Percentiles rank a stretch among this genome's conserved stretches.
Evolutionary conservation across 2,797 vertebrate species (phyloP).

Genomic region (Aldrovandia affinis): DNA sequence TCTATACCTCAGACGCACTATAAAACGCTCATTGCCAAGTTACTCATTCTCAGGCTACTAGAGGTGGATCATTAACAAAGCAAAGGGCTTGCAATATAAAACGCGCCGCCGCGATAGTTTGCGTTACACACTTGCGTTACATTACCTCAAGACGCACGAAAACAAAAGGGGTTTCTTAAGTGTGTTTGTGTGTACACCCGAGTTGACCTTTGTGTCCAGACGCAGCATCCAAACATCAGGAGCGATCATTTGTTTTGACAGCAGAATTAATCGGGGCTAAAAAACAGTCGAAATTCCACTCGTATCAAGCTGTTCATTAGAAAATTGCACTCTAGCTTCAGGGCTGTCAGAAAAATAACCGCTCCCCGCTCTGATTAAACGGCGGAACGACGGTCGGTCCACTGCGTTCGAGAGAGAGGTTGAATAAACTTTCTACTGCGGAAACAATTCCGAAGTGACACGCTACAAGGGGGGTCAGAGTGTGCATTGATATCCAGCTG

Average conservation of each 20-base stretch:
- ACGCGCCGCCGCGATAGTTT: neutral
- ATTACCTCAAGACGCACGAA: slow-evolving; percentile 66
- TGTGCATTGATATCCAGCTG: slow-evolving; percentile 92
- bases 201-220: slow-evolving; percentile 80
- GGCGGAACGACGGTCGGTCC: slow-evolving; percentile 81
- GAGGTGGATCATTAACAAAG: neutral
- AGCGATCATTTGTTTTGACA: slow-evolving; percentile 92
- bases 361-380: slow-evolving; percentile 82
- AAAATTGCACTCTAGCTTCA: slow-evolving; percentile 79
- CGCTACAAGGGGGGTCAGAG: slow-evolving; percentile 78
- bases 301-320: slow-evolving; percentile 91
- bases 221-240: slow-evolving; percentile 74
- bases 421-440: slow-evolving; percentile 94
- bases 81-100: neutral
- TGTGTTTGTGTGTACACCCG: slow-evolving; percentile 82
- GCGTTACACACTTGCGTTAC: slow-evolving; percentile 36
- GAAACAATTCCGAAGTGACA: slow-evolving; percentile 92
- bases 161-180: slow-evolving; percentile 67
- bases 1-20: neutral
- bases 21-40: neutral
- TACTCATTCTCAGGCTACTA: neutral
- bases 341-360: slow-evolving; percentile 92
- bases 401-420: slow-evolving; percentile 84
- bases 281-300: slow-evolving; percentile 88
- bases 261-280: slow-evolving; percentile 93